These are phyloP conservation scores for Pedicia rivosa DNA, from an alignment of 2,888 invertebrate species.

Conservation along the genomic window DNA sequence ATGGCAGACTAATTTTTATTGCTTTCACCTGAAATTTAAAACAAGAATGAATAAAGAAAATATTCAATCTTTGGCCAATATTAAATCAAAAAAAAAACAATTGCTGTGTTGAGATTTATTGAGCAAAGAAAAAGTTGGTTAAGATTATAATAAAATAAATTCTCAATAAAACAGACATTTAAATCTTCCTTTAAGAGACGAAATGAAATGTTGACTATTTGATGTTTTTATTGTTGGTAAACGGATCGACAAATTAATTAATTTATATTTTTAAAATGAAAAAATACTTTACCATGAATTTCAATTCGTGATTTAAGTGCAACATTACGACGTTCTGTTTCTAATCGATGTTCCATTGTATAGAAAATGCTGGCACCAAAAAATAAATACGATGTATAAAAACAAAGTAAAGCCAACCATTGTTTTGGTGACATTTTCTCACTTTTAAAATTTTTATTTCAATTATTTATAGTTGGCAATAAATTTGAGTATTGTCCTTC, in stretches of 20 bases:
- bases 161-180: too few relatives aligned
- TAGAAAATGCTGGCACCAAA: conserved; percentile 78
- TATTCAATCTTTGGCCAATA: too few relatives aligned
- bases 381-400: conserved; percentile 59
- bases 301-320: conserved; percentile 45
- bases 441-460: not conserved
- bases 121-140: too few relatives aligned
- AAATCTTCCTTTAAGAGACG: not conserved
- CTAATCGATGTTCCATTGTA: conserved; percentile 60
- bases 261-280: not conserved
- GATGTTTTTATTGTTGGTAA: not conserved
- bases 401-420: conserved; percentile 54
- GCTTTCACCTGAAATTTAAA: too few relatives aligned
- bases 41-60: too few relatives aligned
- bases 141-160: too few relatives aligned
- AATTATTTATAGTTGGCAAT: not conserved
- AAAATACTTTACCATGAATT: conserved; percentile 44
- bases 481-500: not conserved
- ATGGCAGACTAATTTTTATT: too few relatives aligned
- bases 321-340: conserved; percentile 40
- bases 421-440: conserved; percentile 64
- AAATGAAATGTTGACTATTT: not conserved
- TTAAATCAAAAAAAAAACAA: too few relatives aligned
- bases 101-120: too few relatives aligned
- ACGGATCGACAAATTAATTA: not conserved